Base-by-base conservation (phyloP, 1,140 invertebrate species). In the Antheraea pernyi region DNA sequence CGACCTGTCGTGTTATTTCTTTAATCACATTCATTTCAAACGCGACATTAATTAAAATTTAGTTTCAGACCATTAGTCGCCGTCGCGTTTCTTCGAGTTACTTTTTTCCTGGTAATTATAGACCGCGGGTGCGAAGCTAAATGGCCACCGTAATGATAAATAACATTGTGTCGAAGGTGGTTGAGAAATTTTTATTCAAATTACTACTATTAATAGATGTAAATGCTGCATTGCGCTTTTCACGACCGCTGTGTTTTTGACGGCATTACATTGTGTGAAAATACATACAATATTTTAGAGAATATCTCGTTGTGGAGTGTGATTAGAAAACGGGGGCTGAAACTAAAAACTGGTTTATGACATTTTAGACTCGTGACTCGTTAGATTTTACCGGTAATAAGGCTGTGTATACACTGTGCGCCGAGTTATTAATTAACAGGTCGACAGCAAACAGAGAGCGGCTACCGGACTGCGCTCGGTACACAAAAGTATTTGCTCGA, bases 11-110 rank as follows among this genome's bases (percentile, higher is more conserved):
- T 85, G 85, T 89, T 88, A 91, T 84, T 88, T 86, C 81, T 84
- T 82, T 91, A 91, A 92, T 92, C 88, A 91, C 85, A 88, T 89
- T 83, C 83, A 90, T 91, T 91, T 73, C 82, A 86, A 89, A 89
- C 89, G 87, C 88, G 88, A 89, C 86, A 91, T 89, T 92, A 92
- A 92, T 92, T 92, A 92, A 92, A 92, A 89, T 92, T 92, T 92
- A 90, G 90, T 90, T 92, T 91, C 88, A 89, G 88, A 74, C 90
- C 90, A 92, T 92, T 92, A 91, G 90, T 86, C 80, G 80, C 84
- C 81, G 81, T 91, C 83, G 89, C 85, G 87, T 91, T 91, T 89
- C 88, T 89, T 89, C 75, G 80, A 88, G 81, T 88, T 87, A 77
- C 79, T 84, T 89, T 91, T 91, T 89, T 86, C 80, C 77, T 73